Evolutionary conservation across 2,888 invertebrate genomes (phyloP).

Genomic region (Lepidonotus clava): DNA sequence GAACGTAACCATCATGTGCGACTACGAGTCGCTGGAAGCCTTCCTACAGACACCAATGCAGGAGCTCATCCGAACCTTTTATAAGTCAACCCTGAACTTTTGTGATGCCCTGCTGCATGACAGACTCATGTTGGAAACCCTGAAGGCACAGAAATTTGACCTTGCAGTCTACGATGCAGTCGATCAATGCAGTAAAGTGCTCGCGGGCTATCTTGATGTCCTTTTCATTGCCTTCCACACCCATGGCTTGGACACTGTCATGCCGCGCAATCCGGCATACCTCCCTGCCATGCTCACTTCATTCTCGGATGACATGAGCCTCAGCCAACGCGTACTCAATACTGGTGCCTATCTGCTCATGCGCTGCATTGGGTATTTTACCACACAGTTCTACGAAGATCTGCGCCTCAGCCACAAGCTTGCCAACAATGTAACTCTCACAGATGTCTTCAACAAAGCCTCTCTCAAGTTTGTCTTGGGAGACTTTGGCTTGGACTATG

Average conservation of each 20-base stretch:
- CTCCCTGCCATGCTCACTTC: conserved; percentile 58
- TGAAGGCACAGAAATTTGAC: conserved; percentile 49
- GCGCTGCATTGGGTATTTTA: conserved; percentile 53
- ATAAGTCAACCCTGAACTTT: conserved; percentile 47
- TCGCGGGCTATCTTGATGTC: conserved; percentile 59
- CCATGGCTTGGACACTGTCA: conserved; percentile 52
- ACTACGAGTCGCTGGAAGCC: conserved; percentile 45
- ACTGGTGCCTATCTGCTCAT: conserved; percentile 57
- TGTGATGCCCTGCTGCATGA: conserved; percentile 56
- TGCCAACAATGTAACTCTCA: conserved; percentile 47
- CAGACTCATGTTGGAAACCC: conserved; percentile 10
- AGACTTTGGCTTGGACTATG: conserved; percentile 60
- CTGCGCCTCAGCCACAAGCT: conserved; percentile 50
- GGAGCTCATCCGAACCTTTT: conserved; percentile 52
- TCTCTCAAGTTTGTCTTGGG: conserved; percentile 59
- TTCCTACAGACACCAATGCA: conserved; percentile 48
- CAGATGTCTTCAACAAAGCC: conserved; percentile 53
- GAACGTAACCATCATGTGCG: conserved; percentile 48
- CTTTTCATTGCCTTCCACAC: conserved; percentile 60
- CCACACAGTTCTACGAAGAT: conserved; percentile 52
- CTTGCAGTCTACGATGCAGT: conserved; percentile 60
- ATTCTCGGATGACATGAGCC: conserved; percentile 58
- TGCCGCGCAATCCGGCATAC: conserved; percentile 59
- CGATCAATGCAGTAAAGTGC: conserved; percentile 59
- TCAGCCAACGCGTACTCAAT: conserved; percentile 57